phyloP scores from a whole-genome alignment of 2,113 vertebrate genomes.

The Laterallus jamaicensis region DNA sequence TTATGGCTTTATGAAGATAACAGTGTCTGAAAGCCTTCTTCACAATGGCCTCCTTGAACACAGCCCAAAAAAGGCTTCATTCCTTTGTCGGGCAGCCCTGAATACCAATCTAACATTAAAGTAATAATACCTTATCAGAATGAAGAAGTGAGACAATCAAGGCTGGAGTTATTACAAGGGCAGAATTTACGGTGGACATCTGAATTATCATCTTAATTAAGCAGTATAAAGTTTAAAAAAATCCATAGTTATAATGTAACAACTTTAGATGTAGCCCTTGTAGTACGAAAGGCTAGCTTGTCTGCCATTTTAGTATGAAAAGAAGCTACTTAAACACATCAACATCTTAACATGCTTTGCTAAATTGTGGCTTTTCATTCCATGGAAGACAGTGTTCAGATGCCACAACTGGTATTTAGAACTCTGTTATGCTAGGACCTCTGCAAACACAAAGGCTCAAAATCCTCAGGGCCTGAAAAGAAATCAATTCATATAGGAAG shows the following conservation, averaged over 20 bases:
- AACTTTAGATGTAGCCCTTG: too few relatives aligned
- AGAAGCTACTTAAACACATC: background rate
- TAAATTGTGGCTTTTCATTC: background rate
- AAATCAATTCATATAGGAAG: background rate
- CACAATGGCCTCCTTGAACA: background rate
- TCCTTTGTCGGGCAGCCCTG: background rate
- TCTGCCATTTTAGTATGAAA: background rate
- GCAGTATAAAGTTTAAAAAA: background rate
- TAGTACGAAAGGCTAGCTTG: background rate
- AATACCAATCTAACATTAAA: background rate
- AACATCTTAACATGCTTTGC: background rate
- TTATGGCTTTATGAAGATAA: background rate
- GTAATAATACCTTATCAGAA: background rate
- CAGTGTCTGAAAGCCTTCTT: background rate
- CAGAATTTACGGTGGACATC: background rate
- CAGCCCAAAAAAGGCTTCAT: background rate
- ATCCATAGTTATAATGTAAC: background rate
- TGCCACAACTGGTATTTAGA: background rate
- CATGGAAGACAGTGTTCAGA: background rate
- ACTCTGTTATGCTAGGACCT: background rate
- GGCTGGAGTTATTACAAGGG: background rate
- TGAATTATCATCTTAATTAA: background rate
- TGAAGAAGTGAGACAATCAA: background rate
- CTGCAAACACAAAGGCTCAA: background rate
- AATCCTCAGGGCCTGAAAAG: background rate